Base-by-base conservation (phyloP, 2,113 vertebrate genomes). In the Ardeotis arabs region DNA sequence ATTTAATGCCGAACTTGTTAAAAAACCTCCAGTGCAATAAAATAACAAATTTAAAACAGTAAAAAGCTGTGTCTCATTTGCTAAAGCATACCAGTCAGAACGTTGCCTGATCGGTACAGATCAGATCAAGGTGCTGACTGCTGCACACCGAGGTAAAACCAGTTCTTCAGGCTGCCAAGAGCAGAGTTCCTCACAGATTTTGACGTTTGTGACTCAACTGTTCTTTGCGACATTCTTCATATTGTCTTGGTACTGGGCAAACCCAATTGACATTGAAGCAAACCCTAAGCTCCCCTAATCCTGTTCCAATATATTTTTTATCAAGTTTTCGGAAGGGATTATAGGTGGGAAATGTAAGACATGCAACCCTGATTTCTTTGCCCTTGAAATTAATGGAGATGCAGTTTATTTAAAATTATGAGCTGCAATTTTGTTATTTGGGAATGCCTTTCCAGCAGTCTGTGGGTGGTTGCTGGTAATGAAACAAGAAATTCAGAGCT, bases 401-500 rank as follows among this genome's bases (percentile, higher is more conserved):
- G 56, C 18, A 16, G 62, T 80, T 96, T 96, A 96, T 91, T 96
- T 96, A 69, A 97, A 96, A 91, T 87, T 95, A 86, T 66, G 59
- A 97, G 60, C 69, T 96, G 72, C 58, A 77, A 83, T 70, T 94
- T 76, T 96, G 56, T 60, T 87, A 75, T 47, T 90, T 73, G 77
- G 82, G 87, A 96, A 95, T 74, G 53, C 77, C 50, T 90, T 96
- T 67, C 72, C 35, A 63, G 91, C 94, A 93, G 87, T 76, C 85
- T 87, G 79, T 91, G 76, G 59, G 84, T 70, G 21, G 73, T 94
- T 55, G 88, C 33, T 89, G 72, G 81, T 93, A 95, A 97, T 70
- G 89, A 95, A 97, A 97, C 59, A 95, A 82, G 83, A 76, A 95
- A 92, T 90, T 96, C 59, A 89, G 78, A 96, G 59, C 21, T 21